Base-by-base conservation (phyloP, 1,140 invertebrate genomes). In the Neodiprion virginianus region DNA sequence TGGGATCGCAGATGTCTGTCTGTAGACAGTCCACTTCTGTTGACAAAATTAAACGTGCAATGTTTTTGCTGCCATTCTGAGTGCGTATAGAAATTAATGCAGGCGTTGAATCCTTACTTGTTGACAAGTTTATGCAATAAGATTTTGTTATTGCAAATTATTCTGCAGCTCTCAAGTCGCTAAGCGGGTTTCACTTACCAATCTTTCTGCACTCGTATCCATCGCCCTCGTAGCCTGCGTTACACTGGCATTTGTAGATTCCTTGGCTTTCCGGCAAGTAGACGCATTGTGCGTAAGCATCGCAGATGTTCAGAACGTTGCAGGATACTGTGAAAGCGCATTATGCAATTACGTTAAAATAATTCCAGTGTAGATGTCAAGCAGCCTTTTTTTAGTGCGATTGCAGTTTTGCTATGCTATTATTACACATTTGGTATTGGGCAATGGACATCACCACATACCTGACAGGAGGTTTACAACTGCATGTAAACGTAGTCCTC, bases 151-250 rank as follows among this genome's bases (percentile, higher is more conserved):
- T 69, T 71, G 67, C 17, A 67, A 10, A 48, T 53, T 71, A 67
- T 69, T 47, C 49, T n/a, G 23, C 68, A 67, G 40, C n/a, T 73
- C 49, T 67, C 61, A 67, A 68, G 40, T 67, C 17, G 48, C 47
- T 17, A 61, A 72, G 53, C 8, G 49, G n/a, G 53, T 61, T 61
- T 69, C 7, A 82, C 80, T 21, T 86, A 88, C 87, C 88, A 83
- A 74, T 83, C 67, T 86, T 86, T 5, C 87, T 90, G 81, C 96
- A 97, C 77, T 90, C 90, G 75, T 91, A 91, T 8, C 95, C 96
- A 85, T 97, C 93, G 40, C 95, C 95, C 78, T 92, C 91, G 84
- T 92, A 98, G 14, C 95, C 96, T 48, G 90, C 87, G 48, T 92
- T 92, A 82, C 97, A 98, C 40, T 92, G 90, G 84, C 97, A 98